Evolutionary conservation across 2,888 invertebrate genomes (phyloP).

Genomic region (Apotomis capreana): DNA sequence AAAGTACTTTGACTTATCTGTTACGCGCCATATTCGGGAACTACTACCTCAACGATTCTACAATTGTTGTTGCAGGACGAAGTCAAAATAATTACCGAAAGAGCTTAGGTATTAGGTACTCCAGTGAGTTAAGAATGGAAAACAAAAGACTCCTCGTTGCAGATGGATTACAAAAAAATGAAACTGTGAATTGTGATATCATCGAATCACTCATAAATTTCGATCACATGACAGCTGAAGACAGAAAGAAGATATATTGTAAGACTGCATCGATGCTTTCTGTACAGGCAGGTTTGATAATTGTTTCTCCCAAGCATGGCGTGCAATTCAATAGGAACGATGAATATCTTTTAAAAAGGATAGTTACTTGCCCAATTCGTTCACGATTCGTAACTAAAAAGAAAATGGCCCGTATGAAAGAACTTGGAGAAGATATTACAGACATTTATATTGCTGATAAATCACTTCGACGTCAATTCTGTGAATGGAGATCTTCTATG

Average conservation of each 20-base stretch:
- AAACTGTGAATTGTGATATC: background rate
- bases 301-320: background rate
- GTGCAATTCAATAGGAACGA: conserved; percentile 25
- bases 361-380: conserved; percentile 27
- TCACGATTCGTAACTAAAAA: background rate
- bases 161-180: conserved; percentile 1
- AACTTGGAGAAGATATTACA: no score
- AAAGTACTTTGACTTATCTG: conserved; percentile 24
- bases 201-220: conserved; percentile 17
- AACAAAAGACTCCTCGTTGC: conserved; percentile 5
- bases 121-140: no score
- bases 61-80: no score
- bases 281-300: conserved; percentile 29
- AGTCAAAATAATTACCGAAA: no score
- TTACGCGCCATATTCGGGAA: conserved; percentile 24
- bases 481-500: conserved; percentile 25
- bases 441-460: conserved; percentile 19
- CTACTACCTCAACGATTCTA: conserved; percentile 5
- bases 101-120: no score
- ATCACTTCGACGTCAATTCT: conserved; percentile 17
- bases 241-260: background rate
- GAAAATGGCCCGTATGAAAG: background rate
- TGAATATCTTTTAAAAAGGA: conserved; percentile 25
- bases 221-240: conserved; percentile 8
- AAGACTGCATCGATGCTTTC: background rate